Conservation (phyloP, 1,140 invertebrate species). For the Pseudobourletiella spinata region DNA sequence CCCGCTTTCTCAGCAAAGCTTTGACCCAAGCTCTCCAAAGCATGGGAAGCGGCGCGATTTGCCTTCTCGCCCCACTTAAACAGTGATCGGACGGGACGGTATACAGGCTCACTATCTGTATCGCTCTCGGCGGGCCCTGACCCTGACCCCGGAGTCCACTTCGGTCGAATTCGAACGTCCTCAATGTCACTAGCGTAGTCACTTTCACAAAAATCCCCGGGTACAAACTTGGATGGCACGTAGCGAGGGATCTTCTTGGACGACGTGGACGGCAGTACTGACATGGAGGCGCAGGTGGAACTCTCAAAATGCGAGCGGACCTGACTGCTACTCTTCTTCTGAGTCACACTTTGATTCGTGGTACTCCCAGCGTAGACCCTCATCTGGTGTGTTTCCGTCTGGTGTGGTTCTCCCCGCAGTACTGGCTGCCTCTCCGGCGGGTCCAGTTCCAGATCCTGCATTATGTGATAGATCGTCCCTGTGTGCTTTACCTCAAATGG, state of each 20-base stretch:
- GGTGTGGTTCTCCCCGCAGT: not conserved
- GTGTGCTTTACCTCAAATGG: not conserved
- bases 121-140: slow-evolving; percentile 46
- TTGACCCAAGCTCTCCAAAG: not conserved
- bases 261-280: too few relatives aligned
- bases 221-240: slow-evolving; percentile 55
- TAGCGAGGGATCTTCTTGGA: not conserved
- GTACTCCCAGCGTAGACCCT: not conserved
- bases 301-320: too few relatives aligned
- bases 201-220: slow-evolving; percentile 56
- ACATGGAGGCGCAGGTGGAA: too few relatives aligned
- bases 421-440: not conserved
- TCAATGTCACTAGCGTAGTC: slow-evolving; percentile 59
- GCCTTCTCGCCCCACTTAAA: not conserved
- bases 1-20: not conserved
- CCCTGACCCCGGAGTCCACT: slow-evolving; percentile 36
- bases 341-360: not conserved
- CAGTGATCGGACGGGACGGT: not conserved
- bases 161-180: slow-evolving; percentile 25
- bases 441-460: not conserved
- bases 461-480: not conserved
- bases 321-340: too few relatives aligned
- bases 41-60: not conserved
- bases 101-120: slow-evolving; percentile 9
- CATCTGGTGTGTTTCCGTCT: not conserved